Evolutionary conservation across 2,888 invertebrate species (phyloP).

Genomic region (Sphaeridia pumilis): DNA sequence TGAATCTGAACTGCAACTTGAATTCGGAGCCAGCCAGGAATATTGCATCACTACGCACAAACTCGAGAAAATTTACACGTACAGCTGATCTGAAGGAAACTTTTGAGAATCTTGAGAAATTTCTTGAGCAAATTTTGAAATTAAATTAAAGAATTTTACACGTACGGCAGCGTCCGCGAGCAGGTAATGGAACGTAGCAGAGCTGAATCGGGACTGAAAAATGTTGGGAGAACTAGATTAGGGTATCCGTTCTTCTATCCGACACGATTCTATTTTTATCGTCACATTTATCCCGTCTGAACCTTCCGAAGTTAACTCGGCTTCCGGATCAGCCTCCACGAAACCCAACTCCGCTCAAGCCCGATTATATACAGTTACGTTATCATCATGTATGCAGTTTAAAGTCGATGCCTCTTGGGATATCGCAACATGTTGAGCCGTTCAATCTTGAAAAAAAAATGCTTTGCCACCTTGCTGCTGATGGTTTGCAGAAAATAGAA

Average conservation of each 20-base stretch:
- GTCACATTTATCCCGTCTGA: slow-evolving; percentile 7
- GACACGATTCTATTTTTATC: slow-evolving; percentile 36
- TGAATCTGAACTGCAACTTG: too few species aligned
- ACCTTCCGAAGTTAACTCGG: neutral
- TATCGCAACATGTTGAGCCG: too few species aligned
- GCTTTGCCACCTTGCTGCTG: too few species aligned
- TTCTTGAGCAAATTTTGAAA: neutral
- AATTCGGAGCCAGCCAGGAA: too few species aligned
- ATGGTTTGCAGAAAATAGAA: too few species aligned
- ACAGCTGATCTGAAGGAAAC: neutral
- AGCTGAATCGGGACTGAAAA: slow-evolving; percentile 34
- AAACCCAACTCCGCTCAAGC: too few species aligned
- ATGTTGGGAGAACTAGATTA: slow-evolving; percentile 34
- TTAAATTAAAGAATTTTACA: slow-evolving; percentile 15
- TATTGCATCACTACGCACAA: too few species aligned
- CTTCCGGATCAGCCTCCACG: too few species aligned
- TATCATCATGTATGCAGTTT: too few species aligned
- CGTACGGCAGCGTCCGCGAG: slow-evolving; percentile 35
- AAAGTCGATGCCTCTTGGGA: too few species aligned
- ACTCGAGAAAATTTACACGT: neutral
- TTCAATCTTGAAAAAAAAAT: too few species aligned
- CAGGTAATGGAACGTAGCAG: slow-evolving; percentile 34
- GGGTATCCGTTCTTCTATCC: slow-evolving; percentile 31
- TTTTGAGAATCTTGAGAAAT: neutral
- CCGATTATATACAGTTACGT: too few species aligned